phyloP scores from a whole-genome alignment of 2,113 vertebrate species.

The Trachemys scripta region DNA sequence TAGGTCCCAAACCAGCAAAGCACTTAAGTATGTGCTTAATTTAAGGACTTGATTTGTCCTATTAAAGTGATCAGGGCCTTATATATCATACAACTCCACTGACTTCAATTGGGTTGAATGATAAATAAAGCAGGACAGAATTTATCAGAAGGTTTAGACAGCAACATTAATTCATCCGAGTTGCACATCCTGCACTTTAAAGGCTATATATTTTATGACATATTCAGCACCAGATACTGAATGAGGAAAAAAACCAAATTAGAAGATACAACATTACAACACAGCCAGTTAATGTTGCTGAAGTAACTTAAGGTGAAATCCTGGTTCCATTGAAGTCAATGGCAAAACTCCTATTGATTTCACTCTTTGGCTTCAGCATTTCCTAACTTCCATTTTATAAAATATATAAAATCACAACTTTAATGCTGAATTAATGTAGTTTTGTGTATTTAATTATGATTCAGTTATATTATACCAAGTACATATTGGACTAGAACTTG shows the following conservation, averaged over 20 bases:
- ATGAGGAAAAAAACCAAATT: not conserved
- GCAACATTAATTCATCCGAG: constrained; percentile 2
- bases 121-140: not conserved
- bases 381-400: constrained; percentile 8
- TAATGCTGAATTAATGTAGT: constrained; percentile 1
- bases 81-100: not conserved
- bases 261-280: not conserved
- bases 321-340: not conserved
- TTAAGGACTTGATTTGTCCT: not conserved
- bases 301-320: not conserved
- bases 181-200: rapidly evolving
- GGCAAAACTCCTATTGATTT: not conserved
- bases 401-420: not conserved
- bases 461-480: constrained; percentile 13
- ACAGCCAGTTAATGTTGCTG: not conserved
- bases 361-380: not conserved
- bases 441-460: not conserved
- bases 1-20: not conserved
- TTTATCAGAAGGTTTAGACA: not conserved
- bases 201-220: not conserved
- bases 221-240: not conserved
- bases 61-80: not conserved
- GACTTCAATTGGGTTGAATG: not conserved
- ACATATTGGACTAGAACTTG: not conserved
- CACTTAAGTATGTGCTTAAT: not conserved